Evolutionary conservation across 37 sponge, comb jelly and placozoan genomes (phyloP).

Genomic region (Beroe forskalii): DNA sequence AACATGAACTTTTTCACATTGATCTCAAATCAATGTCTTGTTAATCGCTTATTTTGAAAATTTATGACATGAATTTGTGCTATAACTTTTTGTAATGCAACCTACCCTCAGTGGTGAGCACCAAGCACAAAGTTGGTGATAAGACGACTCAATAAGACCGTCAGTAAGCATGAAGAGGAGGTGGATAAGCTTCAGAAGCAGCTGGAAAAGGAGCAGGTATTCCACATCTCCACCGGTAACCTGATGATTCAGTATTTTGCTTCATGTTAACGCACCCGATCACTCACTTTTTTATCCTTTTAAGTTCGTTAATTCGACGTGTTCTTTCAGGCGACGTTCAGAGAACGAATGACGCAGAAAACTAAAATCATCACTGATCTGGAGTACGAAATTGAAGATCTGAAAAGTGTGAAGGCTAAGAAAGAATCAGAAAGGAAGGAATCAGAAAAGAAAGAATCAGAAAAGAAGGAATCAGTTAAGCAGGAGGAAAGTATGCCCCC

Average conservation of each 20-base stretch:
- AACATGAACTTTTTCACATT: too few relatives aligned
- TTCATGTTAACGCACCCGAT: not conserved
- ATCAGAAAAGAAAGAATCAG: not conserved
- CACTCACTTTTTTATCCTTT: not conserved
- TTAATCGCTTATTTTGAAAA: too few relatives aligned
- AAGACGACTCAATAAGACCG: constrained; percentile 30
- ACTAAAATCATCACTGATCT: constrained; percentile 21
- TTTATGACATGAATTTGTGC: too few relatives aligned
- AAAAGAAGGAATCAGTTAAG: not conserved
- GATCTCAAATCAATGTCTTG: too few relatives aligned
- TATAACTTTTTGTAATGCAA: too few relatives aligned
- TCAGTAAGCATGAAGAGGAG: constrained; percentile 37
- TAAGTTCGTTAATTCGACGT: too few relatives aligned
- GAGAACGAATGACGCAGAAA: constrained; percentile 11
- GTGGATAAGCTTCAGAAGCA: constrained; percentile 30
- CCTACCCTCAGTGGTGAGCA: constrained; percentile 49
- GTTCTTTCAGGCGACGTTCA: constrained; percentile 22
- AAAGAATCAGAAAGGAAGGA: not conserved
- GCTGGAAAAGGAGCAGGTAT: constrained; percentile 35
- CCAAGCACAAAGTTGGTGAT: constrained; percentile 51
- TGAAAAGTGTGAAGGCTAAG: not conserved
- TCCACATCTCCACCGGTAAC: too few relatives aligned
- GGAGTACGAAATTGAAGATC: constrained; percentile 20
- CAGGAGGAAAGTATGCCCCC: not conserved
- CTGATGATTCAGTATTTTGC: too few relatives aligned